A percentile compares a stretch with the other conserved stretches of the same genome.
Evolutionary conservation across 1,140 invertebrate genomes (phyloP).

Genomic region (Thaumatotibia leucotreta): DNA sequence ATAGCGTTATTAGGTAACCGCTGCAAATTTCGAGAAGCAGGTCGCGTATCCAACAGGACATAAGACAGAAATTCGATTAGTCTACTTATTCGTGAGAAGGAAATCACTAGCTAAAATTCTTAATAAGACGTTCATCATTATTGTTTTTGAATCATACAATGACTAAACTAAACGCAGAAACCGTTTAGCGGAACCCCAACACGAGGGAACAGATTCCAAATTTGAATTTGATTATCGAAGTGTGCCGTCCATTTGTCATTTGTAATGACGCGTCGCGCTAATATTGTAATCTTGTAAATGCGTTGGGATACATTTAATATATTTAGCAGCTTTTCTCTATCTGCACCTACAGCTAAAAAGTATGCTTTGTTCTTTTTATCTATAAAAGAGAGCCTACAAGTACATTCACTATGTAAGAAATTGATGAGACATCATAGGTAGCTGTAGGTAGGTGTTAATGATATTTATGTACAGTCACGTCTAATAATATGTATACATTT

Average conservation of each 20-base stretch:
- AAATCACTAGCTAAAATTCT: neutral
- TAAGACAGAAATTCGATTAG: neutral
- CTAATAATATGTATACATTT: too few species aligned
- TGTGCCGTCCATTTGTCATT: slow-evolving; percentile 74
- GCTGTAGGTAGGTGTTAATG: too few species aligned
- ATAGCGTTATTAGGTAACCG: too few species aligned
- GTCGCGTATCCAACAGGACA: too few species aligned
- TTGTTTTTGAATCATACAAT: neutral
- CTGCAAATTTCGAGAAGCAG: too few species aligned
- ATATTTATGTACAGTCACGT: too few species aligned
- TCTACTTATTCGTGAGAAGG: neutral
- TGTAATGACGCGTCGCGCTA: slow-evolving; percentile 65
- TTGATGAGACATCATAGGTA: neutral
- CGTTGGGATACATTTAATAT: slow-evolving; percentile 66
- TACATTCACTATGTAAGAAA: too few species aligned
- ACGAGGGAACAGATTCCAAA: slow-evolving; percentile 72
- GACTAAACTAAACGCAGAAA: neutral
- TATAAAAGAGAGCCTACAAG: too few species aligned
- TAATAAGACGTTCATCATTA: neutral
- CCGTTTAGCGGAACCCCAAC: slow-evolving; percentile 2
- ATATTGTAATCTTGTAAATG: slow-evolving; percentile 74
- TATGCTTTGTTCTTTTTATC: too few species aligned
- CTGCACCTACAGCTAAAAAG: too few species aligned
- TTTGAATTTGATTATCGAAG: slow-evolving; percentile 77
- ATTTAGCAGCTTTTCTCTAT: slow-evolving; percentile 27